Base-by-base conservation (phyloP, 1,140 invertebrate species). In the Wasmannia auropunctata region DNA sequence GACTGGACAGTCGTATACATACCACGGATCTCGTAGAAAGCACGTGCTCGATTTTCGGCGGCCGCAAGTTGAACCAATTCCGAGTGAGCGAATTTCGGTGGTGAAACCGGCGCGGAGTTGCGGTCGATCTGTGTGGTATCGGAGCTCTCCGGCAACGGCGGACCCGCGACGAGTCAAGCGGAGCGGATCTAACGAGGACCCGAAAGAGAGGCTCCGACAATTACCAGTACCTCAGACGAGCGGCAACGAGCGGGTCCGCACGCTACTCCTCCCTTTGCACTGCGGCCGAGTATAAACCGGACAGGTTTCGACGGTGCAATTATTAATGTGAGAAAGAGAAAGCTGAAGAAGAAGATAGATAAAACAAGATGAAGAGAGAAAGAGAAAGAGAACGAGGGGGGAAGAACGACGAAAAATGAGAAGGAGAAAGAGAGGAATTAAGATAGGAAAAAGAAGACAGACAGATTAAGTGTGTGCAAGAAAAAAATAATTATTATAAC, bases 281-380 rank as follows among this genome's bases (percentile, higher is more conserved):
- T 85, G 74, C 46, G 79, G 76, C 54, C 83, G 83, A 88, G 85
- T 91, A 90, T 88, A 87, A 91, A 90, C 90, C 88, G 89, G 88
- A 91, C 92, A 91, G 92, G 92, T 92, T 92, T 92, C 67, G 91
- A 88, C 90, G 86, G 74, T 81, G 90, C 85, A 92, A 91, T 92
- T 92, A 92, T 92, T 92, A 92, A 92, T 92, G 89, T 86, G 87
- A 91, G 90, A 87, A 79, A 88, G 74, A 89, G 70, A 77, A 77
- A 77, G 75, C 54, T 43, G 37, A n/a, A 43, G 74, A 77, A 22
- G 14, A 43, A 40, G 56, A 63, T 6, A 22, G 65, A 54, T 67
- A 34, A 16, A 77, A 22, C 60, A 65, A 46, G 40, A 80, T 34
- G n/a, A 46, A 69, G 46, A 34, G 51, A 46, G 43, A 51, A 16